phyloP scores from a whole-genome alignment of 2,113 vertebrate species.

The Pogona vitticeps region DNA sequence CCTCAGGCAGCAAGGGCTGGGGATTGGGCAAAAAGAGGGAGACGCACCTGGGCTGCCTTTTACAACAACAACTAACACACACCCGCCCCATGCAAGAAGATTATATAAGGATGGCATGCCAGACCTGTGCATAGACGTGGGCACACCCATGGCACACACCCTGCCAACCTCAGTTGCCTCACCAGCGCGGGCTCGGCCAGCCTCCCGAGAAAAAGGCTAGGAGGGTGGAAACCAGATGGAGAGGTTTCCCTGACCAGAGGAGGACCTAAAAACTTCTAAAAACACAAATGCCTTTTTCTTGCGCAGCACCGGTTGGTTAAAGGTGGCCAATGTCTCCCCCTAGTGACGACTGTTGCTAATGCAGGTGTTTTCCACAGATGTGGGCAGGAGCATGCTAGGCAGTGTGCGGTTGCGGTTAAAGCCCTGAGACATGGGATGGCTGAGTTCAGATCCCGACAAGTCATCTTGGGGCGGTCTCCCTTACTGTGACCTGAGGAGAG shows the following conservation, averaged over 20 bases:
- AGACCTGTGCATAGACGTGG: no score
- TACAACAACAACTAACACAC: neutral
- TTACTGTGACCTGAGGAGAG: no score
- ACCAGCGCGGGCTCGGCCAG: neutral
- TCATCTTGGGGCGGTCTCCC: no score
- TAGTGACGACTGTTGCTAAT: neutral
- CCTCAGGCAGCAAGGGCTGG: no score
- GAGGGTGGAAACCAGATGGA: no score
- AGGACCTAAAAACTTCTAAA: no score
- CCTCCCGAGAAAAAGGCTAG: neutral
- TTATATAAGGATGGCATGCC: neutral
- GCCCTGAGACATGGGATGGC: no score
- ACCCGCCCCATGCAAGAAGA: neutral
- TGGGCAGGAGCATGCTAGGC: neutral
- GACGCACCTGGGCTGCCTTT: neutral
- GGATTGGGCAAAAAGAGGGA: neutral
- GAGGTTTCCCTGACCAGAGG: no score
- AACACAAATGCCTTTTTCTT: neutral
- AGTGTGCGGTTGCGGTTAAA: neutral
- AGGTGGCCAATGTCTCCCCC: neutral
- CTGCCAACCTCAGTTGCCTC: neutral
- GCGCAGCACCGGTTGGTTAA: no score
- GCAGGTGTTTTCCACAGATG: neutral
- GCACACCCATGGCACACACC: neutral
- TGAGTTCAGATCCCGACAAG: no score